Evolutionary conservation across 37 sponge, comb jelly and placozoan genomes (phyloP).

Genomic region (Axinella damicornis): DNA sequence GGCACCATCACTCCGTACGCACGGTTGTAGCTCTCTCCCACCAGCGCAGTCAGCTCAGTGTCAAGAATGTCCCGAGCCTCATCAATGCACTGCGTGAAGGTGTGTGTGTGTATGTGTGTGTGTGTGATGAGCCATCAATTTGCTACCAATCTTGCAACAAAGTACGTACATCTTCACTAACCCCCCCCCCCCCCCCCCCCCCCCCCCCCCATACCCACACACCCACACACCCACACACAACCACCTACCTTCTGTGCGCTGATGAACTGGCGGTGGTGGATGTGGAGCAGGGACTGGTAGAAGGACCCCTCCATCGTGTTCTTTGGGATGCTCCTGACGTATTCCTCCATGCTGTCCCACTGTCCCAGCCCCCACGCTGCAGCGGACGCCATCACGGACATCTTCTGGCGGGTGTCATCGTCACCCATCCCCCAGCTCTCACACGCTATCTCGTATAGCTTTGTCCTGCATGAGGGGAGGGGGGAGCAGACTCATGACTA

Average conservation of each 20-base stretch:
- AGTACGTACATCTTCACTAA: too few relatives aligned
- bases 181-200: too few relatives aligned
- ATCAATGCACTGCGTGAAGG: slow-evolving; percentile 68
- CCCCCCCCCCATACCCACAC: too few relatives aligned
- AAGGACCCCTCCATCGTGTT: slow-evolving; percentile 79
- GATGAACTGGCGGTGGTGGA: slow-evolving; percentile 66
- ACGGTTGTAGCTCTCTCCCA: slow-evolving; percentile 96
- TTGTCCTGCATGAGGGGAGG: slow-evolving; percentile 47
- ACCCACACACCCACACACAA: too few relatives aligned
- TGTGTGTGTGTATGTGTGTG: slow-evolving; percentile 3
- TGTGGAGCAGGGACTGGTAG: slow-evolving; percentile 83
- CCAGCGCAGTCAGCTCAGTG: slow-evolving; percentile 93
- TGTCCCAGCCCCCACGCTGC: slow-evolving; percentile 96
- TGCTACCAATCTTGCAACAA: too few relatives aligned
- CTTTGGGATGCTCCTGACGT: slow-evolving; percentile 70
- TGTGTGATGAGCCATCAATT: too few relatives aligned
- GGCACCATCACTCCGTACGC: slow-evolving; percentile 93
- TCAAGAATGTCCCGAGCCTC: slow-evolving; percentile 84
- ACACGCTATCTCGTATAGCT: slow-evolving; percentile 74
- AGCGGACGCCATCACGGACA: slow-evolving; percentile 92
- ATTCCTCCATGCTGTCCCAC: slow-evolving; percentile 91
- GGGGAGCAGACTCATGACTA: neutral
- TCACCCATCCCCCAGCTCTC: slow-evolving; percentile 86
- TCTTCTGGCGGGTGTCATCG: slow-evolving; percentile 74
- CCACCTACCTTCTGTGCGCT: slow-evolving; percentile 82